Evolutionary conservation across 2,797 vertebrate species (phyloP).

Genomic region (Sebastes reedi): DNA sequence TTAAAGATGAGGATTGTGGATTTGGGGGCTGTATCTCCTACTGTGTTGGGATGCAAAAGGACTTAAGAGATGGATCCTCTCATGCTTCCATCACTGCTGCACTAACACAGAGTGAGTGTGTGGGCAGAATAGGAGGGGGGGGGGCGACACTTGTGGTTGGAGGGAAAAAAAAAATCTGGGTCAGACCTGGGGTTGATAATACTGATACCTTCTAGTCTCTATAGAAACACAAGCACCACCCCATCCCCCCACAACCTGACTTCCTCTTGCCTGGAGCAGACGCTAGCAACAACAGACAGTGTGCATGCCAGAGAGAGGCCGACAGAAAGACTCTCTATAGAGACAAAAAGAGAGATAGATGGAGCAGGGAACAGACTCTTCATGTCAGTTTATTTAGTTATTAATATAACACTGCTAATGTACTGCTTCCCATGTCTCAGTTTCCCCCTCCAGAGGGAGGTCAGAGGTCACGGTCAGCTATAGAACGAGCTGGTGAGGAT

Average conservation of each 20-base stretch:
- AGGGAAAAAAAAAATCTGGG: slow-evolving; percentile 67
- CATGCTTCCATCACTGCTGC: slow-evolving; percentile 27
- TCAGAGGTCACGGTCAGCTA: slow-evolving; percentile 49
- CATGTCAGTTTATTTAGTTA: neutral
- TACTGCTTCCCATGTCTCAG: neutral
- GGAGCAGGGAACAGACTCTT: neutral
- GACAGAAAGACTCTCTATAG: neutral
- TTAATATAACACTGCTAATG: neutral
- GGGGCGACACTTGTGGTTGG: slow-evolving; percentile 56
- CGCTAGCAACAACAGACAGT: slow-evolving; percentile 49
- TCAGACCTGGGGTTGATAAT: slow-evolving; percentile 77
- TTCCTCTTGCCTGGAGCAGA: slow-evolving; percentile 74
- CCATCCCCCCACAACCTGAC: slow-evolving; percentile 57
- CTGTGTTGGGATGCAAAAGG: slow-evolving; percentile 48
- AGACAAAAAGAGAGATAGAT: slow-evolving; percentile 2
- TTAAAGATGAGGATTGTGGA: slow-evolving; percentile 56
- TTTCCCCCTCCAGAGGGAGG: slow-evolving; percentile 7
- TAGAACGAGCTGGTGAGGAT: slow-evolving; percentile 8
- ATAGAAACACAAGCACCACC: slow-evolving; percentile 76
- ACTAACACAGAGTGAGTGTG: slow-evolving; percentile 28
- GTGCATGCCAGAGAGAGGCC: slow-evolving; percentile 11
- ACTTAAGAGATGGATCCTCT: slow-evolving; percentile 32
- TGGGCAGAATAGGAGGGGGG: slow-evolving; percentile 10
- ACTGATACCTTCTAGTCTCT: slow-evolving; percentile 76
- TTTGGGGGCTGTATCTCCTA: slow-evolving; percentile 52